Evolutionary conservation across 2,888 invertebrate genomes (phyloP), one percentile per base, ranked within the genome.

Genomic region (Macaria notata): DNA sequence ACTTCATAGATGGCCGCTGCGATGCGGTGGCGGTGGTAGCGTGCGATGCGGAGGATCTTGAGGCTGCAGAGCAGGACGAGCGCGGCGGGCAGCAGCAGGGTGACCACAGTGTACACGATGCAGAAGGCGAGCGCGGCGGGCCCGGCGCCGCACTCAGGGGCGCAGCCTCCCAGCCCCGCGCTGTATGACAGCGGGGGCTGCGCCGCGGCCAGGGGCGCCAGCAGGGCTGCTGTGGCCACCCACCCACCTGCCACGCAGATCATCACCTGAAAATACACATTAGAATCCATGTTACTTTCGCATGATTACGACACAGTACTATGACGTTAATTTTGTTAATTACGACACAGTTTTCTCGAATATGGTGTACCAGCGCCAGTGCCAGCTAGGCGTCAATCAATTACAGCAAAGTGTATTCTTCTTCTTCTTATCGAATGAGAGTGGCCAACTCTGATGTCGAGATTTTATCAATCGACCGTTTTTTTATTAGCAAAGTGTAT

Each of bases 1-100:
- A 96, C 96, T 89, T 96, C 96, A 84, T 95, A 96, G 66, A 96
- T 96, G 31, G 96, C 96, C 46, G 96, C 95, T 33, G 96, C 96
- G 68, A 97, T 97, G 59, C 96, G 93, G 78, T 96, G 96, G 4
- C 96, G 93, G 75, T 97, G 96, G 79, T 96, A 95, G 0, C 94
- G 87, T 6, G 94, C 94, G 56, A 94, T 94, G 73, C 94, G 93
- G 49, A 94, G 85, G 50, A 94, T 93, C 89, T 95, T 95, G 45
- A 95, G 84, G 74, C 95, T 96, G 84, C 95, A 96, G 62, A 94
- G 90, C 29, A 95, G 92, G 42, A 96, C 94, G 49, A 96, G 92
- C 6, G 93, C 89, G 3, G 94, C 93, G 1, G 96, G 95, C 50
- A 95, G 79, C 0, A 95, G 80, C 31, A 96, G 83, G 0, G 95